These are phyloP conservation scores for Blastobasis lacticolella DNA, from an alignment of 2,888 invertebrate genomes.

Conservation along the genomic window DNA sequence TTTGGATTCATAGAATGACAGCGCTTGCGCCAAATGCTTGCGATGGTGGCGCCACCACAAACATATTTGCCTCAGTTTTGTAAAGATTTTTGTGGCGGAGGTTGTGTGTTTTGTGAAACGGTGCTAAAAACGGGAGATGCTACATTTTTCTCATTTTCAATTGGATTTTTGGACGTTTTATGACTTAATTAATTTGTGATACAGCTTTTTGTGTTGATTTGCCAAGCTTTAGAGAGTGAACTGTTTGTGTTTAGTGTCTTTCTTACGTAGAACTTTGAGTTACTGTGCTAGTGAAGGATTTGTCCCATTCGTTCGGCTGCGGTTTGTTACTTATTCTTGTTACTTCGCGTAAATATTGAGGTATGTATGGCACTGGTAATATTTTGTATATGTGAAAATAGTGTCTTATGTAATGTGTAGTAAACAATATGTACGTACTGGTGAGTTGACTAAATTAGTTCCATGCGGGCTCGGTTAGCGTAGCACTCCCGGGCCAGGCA, in stretches of 20 bases:
- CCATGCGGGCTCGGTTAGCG: no score
- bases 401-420: no score
- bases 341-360: conserved; percentile 17
- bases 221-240: conserved; percentile 35
- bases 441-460: no score
- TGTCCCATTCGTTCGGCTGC: conserved; percentile 31
- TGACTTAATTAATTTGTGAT: conserved; percentile 48
- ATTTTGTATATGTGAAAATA: background rate
- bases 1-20: conserved; percentile 9
- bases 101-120: conserved; percentile 42
- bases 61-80: conserved; percentile 47
- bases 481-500: no score
- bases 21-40: conserved; percentile 44
- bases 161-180: conserved; percentile 46
- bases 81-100: conserved; percentile 51
- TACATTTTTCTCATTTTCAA: conserved; percentile 44
- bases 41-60: conserved; percentile 32
- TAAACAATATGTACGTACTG: no score
- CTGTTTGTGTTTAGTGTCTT: conserved; percentile 46
- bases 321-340: conserved; percentile 26
- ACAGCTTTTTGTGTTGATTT: conserved; percentile 35
- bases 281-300: conserved; percentile 63
- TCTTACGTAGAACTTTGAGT: conserved; percentile 44
- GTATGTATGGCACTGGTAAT: conserved; percentile 25
- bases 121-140: conserved; percentile 50